These are phyloP conservation scores for Gasteruption jaculator DNA, from an alignment of 2,888 invertebrate species.

Conservation along the genomic window DNA sequence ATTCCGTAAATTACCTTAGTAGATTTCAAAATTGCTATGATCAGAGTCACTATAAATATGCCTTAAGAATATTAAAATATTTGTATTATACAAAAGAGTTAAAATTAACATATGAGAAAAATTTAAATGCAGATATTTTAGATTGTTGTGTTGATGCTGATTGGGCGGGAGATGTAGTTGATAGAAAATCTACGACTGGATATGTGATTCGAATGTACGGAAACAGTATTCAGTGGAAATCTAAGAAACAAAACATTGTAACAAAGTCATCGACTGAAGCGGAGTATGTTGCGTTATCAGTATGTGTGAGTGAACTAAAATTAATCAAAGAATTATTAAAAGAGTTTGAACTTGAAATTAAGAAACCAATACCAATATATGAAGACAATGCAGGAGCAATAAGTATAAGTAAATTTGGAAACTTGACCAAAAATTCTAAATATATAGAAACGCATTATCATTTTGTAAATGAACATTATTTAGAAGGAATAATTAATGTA, in stretches of 20 bases:
- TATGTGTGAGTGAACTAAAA: not conserved
- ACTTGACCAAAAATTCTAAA: too few relatives aligned
- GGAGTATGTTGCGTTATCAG: not conserved
- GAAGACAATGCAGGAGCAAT: too few relatives aligned
- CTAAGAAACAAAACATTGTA: not conserved
- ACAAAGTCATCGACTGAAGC: not conserved
- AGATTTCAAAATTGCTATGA: slow-evolving; percentile 39
- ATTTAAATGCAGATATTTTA: not conserved
- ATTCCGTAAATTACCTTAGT: slow-evolving; percentile 39
- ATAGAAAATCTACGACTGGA: not conserved
- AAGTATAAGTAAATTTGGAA: too few relatives aligned
- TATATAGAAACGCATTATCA: too few relatives aligned
- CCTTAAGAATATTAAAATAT: slow-evolving; percentile 28
- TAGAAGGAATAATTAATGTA: too few relatives aligned
- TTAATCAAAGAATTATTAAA: too few relatives aligned
- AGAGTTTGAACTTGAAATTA: too few relatives aligned
- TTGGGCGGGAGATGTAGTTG: not conserved
- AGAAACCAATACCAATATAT: too few relatives aligned
- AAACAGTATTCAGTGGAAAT: not conserved
- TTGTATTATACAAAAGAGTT: slow-evolving; percentile 18
- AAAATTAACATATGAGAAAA: slow-evolving; percentile 4
- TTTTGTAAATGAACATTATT: too few relatives aligned
- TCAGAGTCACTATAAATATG: slow-evolving; percentile 29
- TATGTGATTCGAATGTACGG: not conserved
- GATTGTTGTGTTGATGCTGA: slow-evolving; percentile 10